Evolutionary conservation across 2,113 vertebrate genomes (phyloP).

Genomic region (Phainopepla nitens): DNA sequence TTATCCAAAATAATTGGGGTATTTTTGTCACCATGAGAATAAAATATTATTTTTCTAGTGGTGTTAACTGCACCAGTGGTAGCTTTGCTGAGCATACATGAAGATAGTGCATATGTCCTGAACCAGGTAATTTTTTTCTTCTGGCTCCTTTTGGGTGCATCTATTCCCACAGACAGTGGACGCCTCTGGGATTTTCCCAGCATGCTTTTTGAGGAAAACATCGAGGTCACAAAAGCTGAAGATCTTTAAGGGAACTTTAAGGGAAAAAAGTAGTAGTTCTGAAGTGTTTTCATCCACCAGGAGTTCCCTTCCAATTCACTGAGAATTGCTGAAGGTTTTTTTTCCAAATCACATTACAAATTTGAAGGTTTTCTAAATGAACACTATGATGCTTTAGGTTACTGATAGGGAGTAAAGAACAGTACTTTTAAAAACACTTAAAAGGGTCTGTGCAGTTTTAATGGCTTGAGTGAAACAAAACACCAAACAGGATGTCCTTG

Average conservation of each 20-base stretch:
- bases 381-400: constrained; percentile 1
- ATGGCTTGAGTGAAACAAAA: constrained; percentile 78
- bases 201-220: constrained; percentile 19
- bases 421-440: constrained; percentile 54
- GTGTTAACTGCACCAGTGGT: neutral
- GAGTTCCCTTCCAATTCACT: neutral
- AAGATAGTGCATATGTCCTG: neutral
- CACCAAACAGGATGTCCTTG: constrained; percentile 77
- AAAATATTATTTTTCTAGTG: neutral
- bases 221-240: constrained; percentile 26
- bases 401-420: constrained; percentile 36
- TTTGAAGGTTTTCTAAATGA: constrained; percentile 23
- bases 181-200: constrained; percentile 16
- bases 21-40: neutral
- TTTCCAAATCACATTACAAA: constrained; percentile 16
- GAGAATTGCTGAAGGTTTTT: neutral
- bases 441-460: constrained; percentile 71
- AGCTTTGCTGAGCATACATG: neutral
- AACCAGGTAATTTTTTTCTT: neutral
- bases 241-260: neutral
- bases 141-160: neutral
- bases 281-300: neutral
- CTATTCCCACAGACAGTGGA: neutral
- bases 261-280: neutral
- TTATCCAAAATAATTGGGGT: neutral